These are phyloP conservation scores for Tetramorium alpestre DNA, from an alignment of 1,140 invertebrate species.

Conservation along the genomic window DNA sequence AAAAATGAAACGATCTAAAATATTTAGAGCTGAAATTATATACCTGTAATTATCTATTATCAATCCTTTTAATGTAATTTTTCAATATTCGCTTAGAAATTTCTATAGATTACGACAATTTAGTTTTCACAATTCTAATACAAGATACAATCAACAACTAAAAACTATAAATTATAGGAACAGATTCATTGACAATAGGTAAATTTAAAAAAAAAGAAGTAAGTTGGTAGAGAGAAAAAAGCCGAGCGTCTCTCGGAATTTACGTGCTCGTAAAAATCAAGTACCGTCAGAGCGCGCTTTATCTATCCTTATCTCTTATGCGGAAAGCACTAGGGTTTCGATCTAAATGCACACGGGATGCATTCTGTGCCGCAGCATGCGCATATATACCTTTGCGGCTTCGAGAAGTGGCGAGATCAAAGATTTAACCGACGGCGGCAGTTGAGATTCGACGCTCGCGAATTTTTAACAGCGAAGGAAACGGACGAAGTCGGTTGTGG, in stretches of 20 bases:
- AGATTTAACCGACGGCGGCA: constrained; percentile 56
- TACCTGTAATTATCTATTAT: neutral
- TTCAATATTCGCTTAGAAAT: neutral
- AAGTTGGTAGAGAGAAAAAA: constrained; percentile 47
- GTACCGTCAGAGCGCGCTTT: constrained; percentile 83
- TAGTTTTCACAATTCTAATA: neutral
- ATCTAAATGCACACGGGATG: constrained; percentile 51
- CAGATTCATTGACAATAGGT: constrained; percentile 20
- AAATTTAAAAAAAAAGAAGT: neutral
- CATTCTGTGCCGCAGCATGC: constrained; percentile 24
- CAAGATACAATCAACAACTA: neutral
- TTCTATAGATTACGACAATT: neutral
- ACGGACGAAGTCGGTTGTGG: neutral
- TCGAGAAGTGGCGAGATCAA: constrained; percentile 46
- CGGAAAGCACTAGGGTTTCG: constrained; percentile 26
- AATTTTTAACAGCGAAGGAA: constrained; percentile 57
- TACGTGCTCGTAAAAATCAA: constrained; percentile 86
- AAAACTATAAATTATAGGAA: neutral
- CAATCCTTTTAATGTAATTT: neutral
- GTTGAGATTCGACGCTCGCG: constrained; percentile 68
- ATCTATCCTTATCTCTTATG: constrained; percentile 70
- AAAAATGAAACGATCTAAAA: neutral
- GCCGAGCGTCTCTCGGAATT: constrained; percentile 78
- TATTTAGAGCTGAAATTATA: neutral
- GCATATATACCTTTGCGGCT: constrained; percentile 1